Evolutionary conservation across 2,888 invertebrate genomes (phyloP).

Genomic region (Nomada ferruginata): DNA sequence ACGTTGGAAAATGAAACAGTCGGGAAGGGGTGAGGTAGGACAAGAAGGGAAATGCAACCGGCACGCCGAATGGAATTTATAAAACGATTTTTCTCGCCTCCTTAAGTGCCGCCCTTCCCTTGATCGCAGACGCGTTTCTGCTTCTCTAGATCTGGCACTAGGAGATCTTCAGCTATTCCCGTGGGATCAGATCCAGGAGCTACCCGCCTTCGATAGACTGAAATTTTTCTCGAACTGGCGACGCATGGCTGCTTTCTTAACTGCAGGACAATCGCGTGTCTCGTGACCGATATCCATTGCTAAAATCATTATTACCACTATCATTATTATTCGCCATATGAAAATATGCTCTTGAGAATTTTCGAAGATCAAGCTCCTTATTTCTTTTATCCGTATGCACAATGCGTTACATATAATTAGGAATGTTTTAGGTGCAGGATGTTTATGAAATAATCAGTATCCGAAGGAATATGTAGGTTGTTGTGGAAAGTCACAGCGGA

Average conservation of each 20-base stretch:
- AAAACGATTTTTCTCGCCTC: slow-evolving; percentile 74
- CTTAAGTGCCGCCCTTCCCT: slow-evolving; percentile 40
- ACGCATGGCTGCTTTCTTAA: slow-evolving; percentile 2
- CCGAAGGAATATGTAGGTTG: neutral
- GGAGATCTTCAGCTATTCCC: slow-evolving; percentile 42
- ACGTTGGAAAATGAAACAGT: slow-evolving; percentile 49
- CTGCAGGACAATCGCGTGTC: no score
- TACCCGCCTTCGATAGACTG: slow-evolving; percentile 13
- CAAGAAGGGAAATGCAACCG: slow-evolving; percentile 77
- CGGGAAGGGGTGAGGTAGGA: slow-evolving; percentile 59
- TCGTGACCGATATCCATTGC: no score
- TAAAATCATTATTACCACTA: no score
- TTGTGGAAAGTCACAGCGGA: neutral
- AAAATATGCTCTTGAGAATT: no score
- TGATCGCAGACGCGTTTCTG: slow-evolving; percentile 40
- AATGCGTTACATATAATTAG: no score
- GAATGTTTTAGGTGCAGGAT: no score
- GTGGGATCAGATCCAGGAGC: slow-evolving; percentile 22
- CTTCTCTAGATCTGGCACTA: slow-evolving; percentile 19
- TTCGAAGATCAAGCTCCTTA: no score
- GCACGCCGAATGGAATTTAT: slow-evolving; percentile 78
- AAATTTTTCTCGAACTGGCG: slow-evolving; percentile 34
- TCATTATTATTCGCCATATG: no score
- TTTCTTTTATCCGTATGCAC: no score
- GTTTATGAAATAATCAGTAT: no score